Conservation (phyloP, 2,113 vertebrate species). For the Ceuthmochares aereus region DNA sequence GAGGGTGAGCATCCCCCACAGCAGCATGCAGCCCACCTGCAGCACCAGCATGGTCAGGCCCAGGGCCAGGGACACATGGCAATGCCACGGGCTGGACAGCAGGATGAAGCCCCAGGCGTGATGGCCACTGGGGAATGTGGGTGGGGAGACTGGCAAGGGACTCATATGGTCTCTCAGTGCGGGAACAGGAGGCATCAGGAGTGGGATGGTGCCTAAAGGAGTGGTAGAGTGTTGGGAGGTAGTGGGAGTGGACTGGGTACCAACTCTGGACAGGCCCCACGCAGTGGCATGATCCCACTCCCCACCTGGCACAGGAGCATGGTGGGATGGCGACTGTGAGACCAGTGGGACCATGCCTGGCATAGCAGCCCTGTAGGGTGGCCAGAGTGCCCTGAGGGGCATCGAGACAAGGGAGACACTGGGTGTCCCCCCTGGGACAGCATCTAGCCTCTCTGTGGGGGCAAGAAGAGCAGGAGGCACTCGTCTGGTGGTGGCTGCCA, state of each 20-base stretch:
- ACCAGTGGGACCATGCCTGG: background rate
- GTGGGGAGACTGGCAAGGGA: fast-evolving
- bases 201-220: fast-evolving
- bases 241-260: background rate
- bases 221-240: fast-evolving
- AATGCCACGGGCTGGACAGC: background rate
- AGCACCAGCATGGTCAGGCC: conserved; percentile 61
- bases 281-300: fast-evolving
- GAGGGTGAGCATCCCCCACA: conserved; percentile 47
- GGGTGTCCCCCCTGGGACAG: background rate
- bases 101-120: background rate
- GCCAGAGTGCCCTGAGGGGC: fast-evolving
- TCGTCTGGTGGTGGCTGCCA: background rate
- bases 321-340: background rate
- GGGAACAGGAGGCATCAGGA: fast-evolving
- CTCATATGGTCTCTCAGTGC: fast-evolving
- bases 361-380: background rate
- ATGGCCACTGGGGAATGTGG: background rate
- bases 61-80: conserved; percentile 45
- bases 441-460: background rate
- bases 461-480: background rate
- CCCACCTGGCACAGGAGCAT: background rate
- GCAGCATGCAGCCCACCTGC: conserved; percentile 57
- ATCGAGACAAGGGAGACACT: background rate
- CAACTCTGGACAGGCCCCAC: fast-evolving